Base-by-base conservation (phyloP, 2,888 invertebrate genomes). In the Eupithecia tripunctaria region DNA sequence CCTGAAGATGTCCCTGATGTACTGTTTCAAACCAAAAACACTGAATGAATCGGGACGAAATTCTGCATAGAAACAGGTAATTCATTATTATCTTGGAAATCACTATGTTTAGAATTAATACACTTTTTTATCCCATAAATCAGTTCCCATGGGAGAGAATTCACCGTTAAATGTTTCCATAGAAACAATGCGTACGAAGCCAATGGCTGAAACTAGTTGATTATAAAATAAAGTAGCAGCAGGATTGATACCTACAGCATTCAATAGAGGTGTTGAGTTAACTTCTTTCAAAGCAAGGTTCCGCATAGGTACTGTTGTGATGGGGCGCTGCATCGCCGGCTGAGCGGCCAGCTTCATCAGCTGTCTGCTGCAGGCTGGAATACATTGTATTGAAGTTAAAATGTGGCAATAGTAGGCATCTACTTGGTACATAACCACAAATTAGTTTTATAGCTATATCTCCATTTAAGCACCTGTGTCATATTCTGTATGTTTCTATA, bases 301-400 rank as follows among this genome's bases (percentile, higher is more conserved):
- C 68, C 81, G 86, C 5, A 25, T 56, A 0, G 90, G 83, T 59
- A 84, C 68, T 38, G 80, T 86, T 62, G 86, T 76, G 7, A 86
- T 68, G 0, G 84, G 79, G 2, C 84, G 82, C 74, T 82, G 86
- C 14, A 89, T 43, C 0, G 86, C 74, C 0, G 89, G 81, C 80
- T 90, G 90, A 32, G 90, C 85, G 8, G 86, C 84, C 63, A 92
- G 75, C 72, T 82, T 84, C 87, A 88, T 85, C 32, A 88, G 72
- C 74, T 93, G 93, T 78, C 85, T 81, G 77, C 82, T 81, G 80
- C 89, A 92, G 74, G 78, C 93, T 94, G 87, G 0, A 89, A 89
- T 41, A 15, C 7, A 29, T 29, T 15, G 15, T 7, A 29, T 21
- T 51, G 10, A 51, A 21, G 47, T 21, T 51, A 51, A 21, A 51